Evolutionary conservation across 2,113 vertebrate species (phyloP), one percentile per base, ranked within the genome.

Genomic region (Tragelaphus buxtoni): DNA sequence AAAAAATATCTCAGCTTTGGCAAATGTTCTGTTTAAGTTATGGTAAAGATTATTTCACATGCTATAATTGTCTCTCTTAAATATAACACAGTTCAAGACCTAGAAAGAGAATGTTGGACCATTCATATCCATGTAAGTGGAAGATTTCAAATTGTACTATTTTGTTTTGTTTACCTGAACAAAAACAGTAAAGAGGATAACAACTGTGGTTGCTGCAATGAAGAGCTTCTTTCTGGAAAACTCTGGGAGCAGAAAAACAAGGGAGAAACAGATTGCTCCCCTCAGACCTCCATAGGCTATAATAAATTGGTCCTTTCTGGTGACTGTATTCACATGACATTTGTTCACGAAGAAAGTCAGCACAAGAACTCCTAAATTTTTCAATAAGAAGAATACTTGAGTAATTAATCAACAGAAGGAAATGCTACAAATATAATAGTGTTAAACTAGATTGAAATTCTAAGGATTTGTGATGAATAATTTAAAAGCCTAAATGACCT

Each of bases 121-220:
- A 77, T 94, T 81, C 7, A 42, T 72, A 86, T 14, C 6, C 30
- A 69, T 42, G 3, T 53, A 51, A 90, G 58, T 65, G 58, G 22
- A 90, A 58, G 47, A 86, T 72, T 91, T 90, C 74, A 94, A 96
- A 74, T 74, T 74, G 9, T 10, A 61, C 51, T 53, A 74, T 28
- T 76, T 87, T 35, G 80, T 24, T 26, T 77, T 17, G 17, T 80
- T 97, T 98, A 99, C 99, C 99, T 99, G 99, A 3, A 99, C 96
- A 30, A 99, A 99, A 79, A 99, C 99, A 0, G 99, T 99, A 97
- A 99, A 99, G 90, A 99, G 98, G 95, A 99, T 99, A 95, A 99
- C 98, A 3, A 99, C 98, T 0, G 99, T 99, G 26, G 99, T 99
- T 17, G 99, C 99, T 28, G 99, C 99, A 86, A 99, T 99, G 98